phyloP scores from a whole-genome alignment of 2,113 vertebrate genomes.

The Psittacara wagleri region DNA sequence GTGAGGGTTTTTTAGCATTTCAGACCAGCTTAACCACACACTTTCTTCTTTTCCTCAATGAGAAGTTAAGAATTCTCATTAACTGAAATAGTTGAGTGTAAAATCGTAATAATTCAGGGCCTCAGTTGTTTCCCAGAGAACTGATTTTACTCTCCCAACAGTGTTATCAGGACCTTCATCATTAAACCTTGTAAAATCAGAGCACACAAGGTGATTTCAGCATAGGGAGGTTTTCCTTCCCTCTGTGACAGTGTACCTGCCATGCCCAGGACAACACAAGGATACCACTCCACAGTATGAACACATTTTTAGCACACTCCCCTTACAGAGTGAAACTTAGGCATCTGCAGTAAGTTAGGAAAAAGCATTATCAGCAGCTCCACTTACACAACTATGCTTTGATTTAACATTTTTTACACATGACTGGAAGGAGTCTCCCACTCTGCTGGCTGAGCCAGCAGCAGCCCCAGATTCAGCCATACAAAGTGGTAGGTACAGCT shows the following conservation, averaged over 20 bases:
- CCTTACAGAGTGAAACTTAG: not conserved
- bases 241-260: not conserved
- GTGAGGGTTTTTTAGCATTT: not conserved
- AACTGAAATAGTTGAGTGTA: not conserved
- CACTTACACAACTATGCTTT: not conserved
- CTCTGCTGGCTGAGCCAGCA: not conserved
- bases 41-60: not conserved
- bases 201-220: not conserved
- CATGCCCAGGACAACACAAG: rapidly evolving
- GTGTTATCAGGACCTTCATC: not conserved
- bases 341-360: not conserved
- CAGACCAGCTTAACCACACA: not conserved
- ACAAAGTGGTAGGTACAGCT: rapidly evolving
- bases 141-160: not conserved
- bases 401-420: not conserved
- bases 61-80: not conserved
- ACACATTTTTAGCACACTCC: not conserved
- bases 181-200: not conserved
- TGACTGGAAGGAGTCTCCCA: not conserved
- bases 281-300: not conserved
- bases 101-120: not conserved
- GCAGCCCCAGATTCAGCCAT: not conserved
- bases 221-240: rapidly evolving
- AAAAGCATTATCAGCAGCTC: not conserved
- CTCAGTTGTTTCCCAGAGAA: not conserved